Base-by-base conservation (phyloP, 1,140 invertebrate genomes). In the Telenomus remus region DNA sequence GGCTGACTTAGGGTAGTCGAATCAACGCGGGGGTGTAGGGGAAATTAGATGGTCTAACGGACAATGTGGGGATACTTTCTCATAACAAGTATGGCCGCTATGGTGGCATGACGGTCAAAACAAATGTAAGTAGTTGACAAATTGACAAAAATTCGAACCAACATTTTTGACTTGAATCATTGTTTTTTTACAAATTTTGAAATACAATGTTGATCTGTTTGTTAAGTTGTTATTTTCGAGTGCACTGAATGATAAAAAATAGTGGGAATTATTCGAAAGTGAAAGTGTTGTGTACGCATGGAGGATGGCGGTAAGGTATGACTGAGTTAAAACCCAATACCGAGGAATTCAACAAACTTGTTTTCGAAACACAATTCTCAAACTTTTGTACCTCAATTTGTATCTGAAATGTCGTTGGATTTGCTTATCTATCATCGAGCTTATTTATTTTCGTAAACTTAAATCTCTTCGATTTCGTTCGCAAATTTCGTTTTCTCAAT, bases 61-160 rank as follows among this genome's bases (percentile, higher is more conserved):
- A 87, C 84, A 86, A 85, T 86, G 87, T 82, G 81, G 86, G 87
- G 85, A 87, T 87, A 88, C 84, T 87, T 87, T 87, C 87, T 88
- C 87, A 88, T 87, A 88, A 87, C 86, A 84, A 88, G 87, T 86
- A 88, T 88, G 86, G 86, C 87, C 86, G 87, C 86, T 87, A 87
- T 87, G 84, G 87, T 86, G 86, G 86, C 82, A 86, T 82, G 87
- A 87, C 86, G 86, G 87, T 82, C 84, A 86, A 87, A 87, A 87
- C 85, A 87, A 84, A 84, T 82, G 87, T 88, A 88, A 87, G 87
- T 88, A 86, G 80, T 76, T 73, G 76, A 50, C 42, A 51, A 37
- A 33, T 64, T 57, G 46, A 57, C 9, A 37, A 54, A 44, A 34
- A 43, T 46, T 44, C 4, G 19, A 39, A 35, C 10, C 5, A 10